Evolutionary conservation across 2,797 vertebrate species (phyloP).

Genomic region (Diplodus puntazzo): DNA sequence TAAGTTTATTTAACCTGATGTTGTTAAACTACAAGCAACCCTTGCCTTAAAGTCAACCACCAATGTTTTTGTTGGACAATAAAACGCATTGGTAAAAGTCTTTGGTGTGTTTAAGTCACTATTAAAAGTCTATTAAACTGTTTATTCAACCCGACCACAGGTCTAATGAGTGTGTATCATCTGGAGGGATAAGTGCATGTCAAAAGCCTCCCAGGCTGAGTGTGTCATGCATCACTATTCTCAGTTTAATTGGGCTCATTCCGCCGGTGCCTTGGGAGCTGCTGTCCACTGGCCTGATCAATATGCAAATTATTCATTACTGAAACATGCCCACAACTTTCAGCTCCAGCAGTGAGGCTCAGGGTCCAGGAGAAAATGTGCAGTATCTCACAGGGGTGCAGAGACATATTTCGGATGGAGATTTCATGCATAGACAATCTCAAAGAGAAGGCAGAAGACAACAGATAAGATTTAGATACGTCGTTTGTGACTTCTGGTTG

Average conservation of each 20-base stretch:
- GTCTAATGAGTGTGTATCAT: constrained; percentile 29
- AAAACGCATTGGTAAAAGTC: constrained; percentile 75
- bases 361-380: not conserved
- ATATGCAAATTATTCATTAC: constrained; percentile 59
- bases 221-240: constrained; percentile 28
- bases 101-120: constrained; percentile 40
- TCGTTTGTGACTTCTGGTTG: not conserved
- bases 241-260: constrained; percentile 63
- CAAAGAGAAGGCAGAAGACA: not conserved
- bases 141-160: constrained; percentile 27
- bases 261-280: constrained; percentile 46
- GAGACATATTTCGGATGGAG: not conserved
- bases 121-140: constrained; percentile 39
- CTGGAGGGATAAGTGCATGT: constrained; percentile 39
- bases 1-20: constrained; percentile 45
- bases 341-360: not conserved
- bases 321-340: constrained; percentile 11
- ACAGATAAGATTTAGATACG: not conserved
- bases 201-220: constrained; percentile 18
- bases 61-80: constrained; percentile 77
- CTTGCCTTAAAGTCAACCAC: constrained; percentile 69
- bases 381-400: not conserved
- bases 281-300: constrained; percentile 56
- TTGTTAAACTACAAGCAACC: constrained; percentile 72
- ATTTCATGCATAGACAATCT: not conserved